Evolutionary conservation across 2,113 vertebrate genomes (phyloP).

Genomic region (Morone saxatilis): DNA sequence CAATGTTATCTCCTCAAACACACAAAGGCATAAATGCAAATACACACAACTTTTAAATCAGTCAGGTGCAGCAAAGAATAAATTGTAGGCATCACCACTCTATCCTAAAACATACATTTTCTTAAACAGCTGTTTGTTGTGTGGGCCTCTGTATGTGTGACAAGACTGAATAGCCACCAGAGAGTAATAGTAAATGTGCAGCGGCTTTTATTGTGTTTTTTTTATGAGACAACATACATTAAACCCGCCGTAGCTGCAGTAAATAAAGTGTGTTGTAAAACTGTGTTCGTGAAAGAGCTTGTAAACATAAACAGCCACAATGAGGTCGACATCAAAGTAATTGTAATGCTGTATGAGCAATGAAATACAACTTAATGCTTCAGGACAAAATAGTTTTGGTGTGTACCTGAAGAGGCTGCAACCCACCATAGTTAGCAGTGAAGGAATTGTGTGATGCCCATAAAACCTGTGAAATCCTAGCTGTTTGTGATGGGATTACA

Average conservation of each 20-base stretch:
- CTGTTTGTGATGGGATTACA: not conserved
- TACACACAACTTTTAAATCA: conserved; percentile 8
- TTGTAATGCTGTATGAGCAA: conserved; percentile 67
- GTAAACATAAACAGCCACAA: conserved; percentile 83
- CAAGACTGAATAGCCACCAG: conserved; percentile 78
- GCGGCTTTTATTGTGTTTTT: conserved; percentile 79
- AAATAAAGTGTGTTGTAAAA: conserved; percentile 83
- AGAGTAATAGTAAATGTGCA: conserved; percentile 80
- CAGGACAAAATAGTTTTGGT: conserved; percentile 45
- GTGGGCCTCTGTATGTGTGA: conserved; percentile 58
- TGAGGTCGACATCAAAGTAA: conserved; percentile 80
- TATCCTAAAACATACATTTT: conserved; percentile 26
- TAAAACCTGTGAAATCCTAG: not conserved
- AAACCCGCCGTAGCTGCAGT: conserved; percentile 81
- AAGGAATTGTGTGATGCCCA: conserved; percentile 14
- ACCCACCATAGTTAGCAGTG: not conserved
- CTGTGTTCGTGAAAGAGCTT: conserved; percentile 80
- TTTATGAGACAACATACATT: conserved; percentile 85
- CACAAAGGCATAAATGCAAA: not conserved
- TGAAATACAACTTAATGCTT: conserved; percentile 74
- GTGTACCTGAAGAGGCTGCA: conserved; percentile 35
- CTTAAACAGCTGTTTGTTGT: conserved; percentile 58
- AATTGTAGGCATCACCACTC: conserved; percentile 13
- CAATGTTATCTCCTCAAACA: not conserved
- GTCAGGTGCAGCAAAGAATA: conserved; percentile 1